Base-by-base conservation (phyloP, 2,797 vertebrate species). In the Peromyscus eremicus region DNA sequence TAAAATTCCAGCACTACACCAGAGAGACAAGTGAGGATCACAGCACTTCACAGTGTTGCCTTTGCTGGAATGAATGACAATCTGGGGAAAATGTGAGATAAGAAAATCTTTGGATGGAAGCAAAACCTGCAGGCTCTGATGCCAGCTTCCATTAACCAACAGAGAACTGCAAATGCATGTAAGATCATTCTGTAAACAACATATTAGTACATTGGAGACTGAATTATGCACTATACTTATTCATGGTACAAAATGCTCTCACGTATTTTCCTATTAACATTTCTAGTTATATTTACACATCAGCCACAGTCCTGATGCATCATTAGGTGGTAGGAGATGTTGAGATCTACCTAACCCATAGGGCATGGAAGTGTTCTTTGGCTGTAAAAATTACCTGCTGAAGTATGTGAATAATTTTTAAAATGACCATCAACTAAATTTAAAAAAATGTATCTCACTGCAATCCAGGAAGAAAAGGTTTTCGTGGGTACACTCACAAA, bases 351-450 rank as follows among this genome's bases (percentile, higher is more conserved):
- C 17, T 29, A 91, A 70, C 71, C 29, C 27, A 14, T 21, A 16
- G 6, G n/a, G 40, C 34, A 73, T 37, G 70, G 6, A 94, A 92
- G 6, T 19, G 37, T 52, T 81, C 76, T 90, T 70, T 68, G 66
- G 43, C 52, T 94, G 17, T 62, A 94, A 85, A 94, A 93, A 46
- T 75, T 70, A 80, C 49, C 92, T 92, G 46, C 37, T 73, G 10
- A 90, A 84, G 32, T 27, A 17, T 91, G 73, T 25, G 46, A 90
- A 87, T 89, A 83, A 49, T 90, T 92, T 94, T 94, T 43, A 62
- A 43, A n/a, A 27, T 49, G 32, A 88, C 62, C 14, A 70, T 49
- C 62, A 92, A 46, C 92, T 88, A 73, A 40, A 71, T 79, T 49
- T 17, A 77, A 64, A 91, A 91, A 79, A 76, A 91, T 62, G 34